Conservation (phyloP, 2,113 vertebrate species). For the Ahaetulla prasina region DNA sequence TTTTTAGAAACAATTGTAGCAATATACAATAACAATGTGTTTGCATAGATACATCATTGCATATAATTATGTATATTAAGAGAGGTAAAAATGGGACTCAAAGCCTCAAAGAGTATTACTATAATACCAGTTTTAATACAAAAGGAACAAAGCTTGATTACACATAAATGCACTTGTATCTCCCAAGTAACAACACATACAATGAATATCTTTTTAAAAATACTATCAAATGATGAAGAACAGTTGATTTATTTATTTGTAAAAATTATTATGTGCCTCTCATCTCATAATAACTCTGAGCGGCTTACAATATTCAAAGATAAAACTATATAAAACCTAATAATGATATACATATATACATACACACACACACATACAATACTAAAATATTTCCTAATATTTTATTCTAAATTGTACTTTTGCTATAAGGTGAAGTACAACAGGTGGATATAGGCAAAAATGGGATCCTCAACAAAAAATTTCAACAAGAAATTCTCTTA, state of each 20-base stretch:
- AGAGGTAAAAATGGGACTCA: not conserved
- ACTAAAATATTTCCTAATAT: not conserved
- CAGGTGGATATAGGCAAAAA: not conserved
- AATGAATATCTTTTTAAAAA: not conserved
- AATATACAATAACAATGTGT: not conserved
- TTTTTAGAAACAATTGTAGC: not conserved
- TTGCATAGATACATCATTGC: not conserved
- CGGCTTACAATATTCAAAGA: not conserved
- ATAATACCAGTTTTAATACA: not conserved
- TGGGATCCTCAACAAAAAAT: not conserved
- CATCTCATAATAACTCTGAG: not conserved
- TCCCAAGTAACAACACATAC: not conserved
- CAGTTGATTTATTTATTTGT: not conserved
- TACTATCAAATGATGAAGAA: not conserved
- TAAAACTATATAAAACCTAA: not conserved
- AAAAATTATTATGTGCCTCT: not conserved
- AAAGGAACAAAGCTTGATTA: constrained; percentile 5
- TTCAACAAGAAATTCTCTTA: not conserved
- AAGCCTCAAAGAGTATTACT: not conserved
- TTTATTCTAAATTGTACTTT: not conserved
- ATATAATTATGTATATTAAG: not conserved
- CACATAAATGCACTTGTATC: not conserved
- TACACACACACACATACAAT: too few relatives aligned
- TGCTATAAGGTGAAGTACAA: not conserved
- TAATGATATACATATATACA: too few relatives aligned